A percentile compares a stretch with the other conserved stretches of the same genome.
These are phyloP conservation scores for Elephas maximus DNA, from an alignment of 2,113 vertebrate genomes.

Conservation along the genomic window DNA sequence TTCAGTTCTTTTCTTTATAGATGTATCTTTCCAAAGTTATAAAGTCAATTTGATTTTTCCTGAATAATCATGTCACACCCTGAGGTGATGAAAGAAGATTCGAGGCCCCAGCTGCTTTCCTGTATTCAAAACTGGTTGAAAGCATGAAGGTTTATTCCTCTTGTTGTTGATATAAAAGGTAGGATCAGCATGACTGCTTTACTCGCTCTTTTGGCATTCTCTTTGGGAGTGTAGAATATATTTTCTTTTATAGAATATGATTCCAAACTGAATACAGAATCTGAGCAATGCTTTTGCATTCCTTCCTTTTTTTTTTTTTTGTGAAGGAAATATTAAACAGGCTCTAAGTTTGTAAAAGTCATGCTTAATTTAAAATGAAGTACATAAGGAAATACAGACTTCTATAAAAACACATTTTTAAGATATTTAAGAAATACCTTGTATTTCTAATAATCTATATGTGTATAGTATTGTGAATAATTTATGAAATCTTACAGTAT, in stretches of 20 bases:
- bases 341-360: conserved; percentile 57
- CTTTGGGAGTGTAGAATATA: conserved; percentile 73
- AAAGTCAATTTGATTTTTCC: conserved; percentile 80
- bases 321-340: conserved; percentile 71
- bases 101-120: conserved; percentile 34
- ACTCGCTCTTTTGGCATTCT: conserved; percentile 70
- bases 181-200: conserved; percentile 64
- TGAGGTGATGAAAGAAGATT: conserved; percentile 76
- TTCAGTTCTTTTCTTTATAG: conserved; percentile 67
- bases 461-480: conserved; percentile 54
- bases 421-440: conserved; percentile 31
- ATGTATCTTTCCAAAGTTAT: conserved; percentile 67
- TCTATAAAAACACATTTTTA: conserved; percentile 41
- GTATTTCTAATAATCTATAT: conserved; percentile 45
- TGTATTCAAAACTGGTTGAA: conserved; percentile 71
- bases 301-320: conserved; percentile 56
- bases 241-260: conserved; percentile 75
- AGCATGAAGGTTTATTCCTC: conserved; percentile 65
- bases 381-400: conserved; percentile 50
- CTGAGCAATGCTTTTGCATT: conserved; percentile 59
- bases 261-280: conserved; percentile 74
- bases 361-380: conserved; percentile 77
- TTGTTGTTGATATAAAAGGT: conserved; percentile 76
- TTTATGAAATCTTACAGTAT: conserved; percentile 50
- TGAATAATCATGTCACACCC: conserved; percentile 78